Conservation (phyloP, 2,888 invertebrate genomes). For the Bhutanitis thaidina region DNA sequence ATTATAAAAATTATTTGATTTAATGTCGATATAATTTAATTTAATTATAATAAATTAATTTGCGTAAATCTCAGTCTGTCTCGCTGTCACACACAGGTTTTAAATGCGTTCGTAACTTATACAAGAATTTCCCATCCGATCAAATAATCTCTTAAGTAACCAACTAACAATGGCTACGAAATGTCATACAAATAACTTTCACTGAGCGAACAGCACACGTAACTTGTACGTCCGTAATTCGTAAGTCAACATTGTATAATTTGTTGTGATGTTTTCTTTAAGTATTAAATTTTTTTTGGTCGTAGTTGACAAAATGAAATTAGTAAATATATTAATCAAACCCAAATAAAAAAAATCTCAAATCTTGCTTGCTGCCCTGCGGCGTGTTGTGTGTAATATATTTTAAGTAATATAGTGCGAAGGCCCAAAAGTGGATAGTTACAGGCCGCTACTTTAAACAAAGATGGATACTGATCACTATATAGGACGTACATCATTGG, state of each 20-base stretch:
- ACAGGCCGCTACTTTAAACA: too few relatives aligned
- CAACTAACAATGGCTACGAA: slow-evolving; percentile 37
- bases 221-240: slow-evolving; percentile 35
- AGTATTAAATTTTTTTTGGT: not conserved
- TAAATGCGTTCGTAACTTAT: slow-evolving; percentile 2
- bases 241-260: slow-evolving; percentile 41
- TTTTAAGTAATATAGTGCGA: too few relatives aligned
- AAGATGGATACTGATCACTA: too few relatives aligned
- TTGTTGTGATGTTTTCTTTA: slow-evolving; percentile 9
- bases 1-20: too few relatives aligned
- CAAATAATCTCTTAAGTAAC: slow-evolving; percentile 27
- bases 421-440: too few relatives aligned
- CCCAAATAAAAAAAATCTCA: too few relatives aligned
- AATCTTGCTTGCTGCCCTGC: too few relatives aligned
- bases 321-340: too few relatives aligned
- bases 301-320: too few relatives aligned
- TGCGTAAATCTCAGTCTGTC: not conserved
- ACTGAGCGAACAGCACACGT: slow-evolving; percentile 38
- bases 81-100: not conserved
- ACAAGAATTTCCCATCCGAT: slow-evolving; percentile 15
- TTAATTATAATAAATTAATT: not conserved
- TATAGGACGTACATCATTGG: too few relatives aligned
- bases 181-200: slow-evolving; percentile 40
- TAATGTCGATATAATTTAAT: too few relatives aligned
- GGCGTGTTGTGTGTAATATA: too few relatives aligned